Evolutionary conservation across 2,797 vertebrate species (phyloP).

Genomic region (Tragopan temminckii): DNA sequence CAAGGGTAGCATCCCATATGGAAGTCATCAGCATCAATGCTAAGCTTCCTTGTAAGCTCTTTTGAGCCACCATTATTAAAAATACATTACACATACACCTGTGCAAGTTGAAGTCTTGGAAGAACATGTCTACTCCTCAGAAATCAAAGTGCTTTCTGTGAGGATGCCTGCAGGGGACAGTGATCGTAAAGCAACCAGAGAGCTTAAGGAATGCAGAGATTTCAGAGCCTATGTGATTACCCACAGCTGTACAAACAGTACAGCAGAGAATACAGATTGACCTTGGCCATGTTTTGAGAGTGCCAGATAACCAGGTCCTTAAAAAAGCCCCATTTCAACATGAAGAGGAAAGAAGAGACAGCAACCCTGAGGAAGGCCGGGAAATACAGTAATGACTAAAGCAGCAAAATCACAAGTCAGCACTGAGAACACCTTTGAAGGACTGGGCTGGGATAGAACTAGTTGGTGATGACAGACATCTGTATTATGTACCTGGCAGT

Average conservation of each 20-base stretch:
- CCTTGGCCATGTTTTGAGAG: constrained; percentile 70
- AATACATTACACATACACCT: constrained; percentile 47
- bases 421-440: not conserved
- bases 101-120: constrained; percentile 42
- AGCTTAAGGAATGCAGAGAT: constrained; percentile 69
- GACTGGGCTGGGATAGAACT: not conserved
- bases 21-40: constrained; percentile 36
- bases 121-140: constrained; percentile 1
- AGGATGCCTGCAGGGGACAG: not conserved
- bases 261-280: constrained; percentile 68
- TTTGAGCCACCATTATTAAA: constrained; percentile 45
- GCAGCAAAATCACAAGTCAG: not conserved
- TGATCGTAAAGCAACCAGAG: constrained; percentile 45
- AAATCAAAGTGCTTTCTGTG: constrained; percentile 38
- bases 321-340: constrained; percentile 39
- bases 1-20: not conserved
- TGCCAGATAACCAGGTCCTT: constrained; percentile 68
- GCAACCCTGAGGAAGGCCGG: not conserved
- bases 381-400: constrained; percentile 29
- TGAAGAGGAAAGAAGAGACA: constrained; percentile 22
- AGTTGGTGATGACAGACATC: not conserved
- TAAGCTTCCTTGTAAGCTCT: constrained; percentile 26
- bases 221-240: constrained; percentile 63
- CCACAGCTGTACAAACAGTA: constrained; percentile 74
- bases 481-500: not conserved